Evolutionary conservation across 2,797 vertebrate species (phyloP).

Genomic region (Pangasius sanitwongsei): DNA sequence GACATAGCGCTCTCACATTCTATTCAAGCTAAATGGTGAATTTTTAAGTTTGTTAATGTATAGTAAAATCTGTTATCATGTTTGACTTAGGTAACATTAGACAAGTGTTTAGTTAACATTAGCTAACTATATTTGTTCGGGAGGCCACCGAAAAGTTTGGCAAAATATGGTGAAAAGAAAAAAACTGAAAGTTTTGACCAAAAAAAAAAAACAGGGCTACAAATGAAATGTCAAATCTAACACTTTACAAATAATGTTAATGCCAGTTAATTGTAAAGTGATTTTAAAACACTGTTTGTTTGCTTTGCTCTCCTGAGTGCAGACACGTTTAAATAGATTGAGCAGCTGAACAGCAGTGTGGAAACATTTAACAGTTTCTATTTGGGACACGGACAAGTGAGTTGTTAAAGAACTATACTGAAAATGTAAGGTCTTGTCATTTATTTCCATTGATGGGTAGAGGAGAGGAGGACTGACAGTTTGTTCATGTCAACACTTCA

Average conservation of each 20-base stretch:
- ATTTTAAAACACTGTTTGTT: not conserved
- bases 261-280: not conserved
- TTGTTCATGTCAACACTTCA: not conserved
- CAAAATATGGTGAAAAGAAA: not conserved
- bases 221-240: not conserved
- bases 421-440: not conserved
- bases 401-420: not conserved
- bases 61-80: not conserved
- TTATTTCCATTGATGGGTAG: not conserved
- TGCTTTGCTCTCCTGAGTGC: not conserved
- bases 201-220: not conserved
- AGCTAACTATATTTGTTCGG: not conserved
- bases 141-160: not conserved
- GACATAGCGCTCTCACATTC: not conserved
- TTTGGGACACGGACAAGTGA: not conserved
- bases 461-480: constrained; percentile 5
- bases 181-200: not conserved
- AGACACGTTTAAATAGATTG: not conserved
- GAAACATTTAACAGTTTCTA: not conserved
- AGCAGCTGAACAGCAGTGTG: not conserved
- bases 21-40: not conserved
- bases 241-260: not conserved
- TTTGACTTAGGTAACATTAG: not conserved
- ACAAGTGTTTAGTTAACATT: not conserved
- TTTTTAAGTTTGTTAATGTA: not conserved